These are phyloP conservation scores for Calameuta idolon DNA, from an alignment of 2,888 invertebrate genomes.

Conservation along the genomic window DNA sequence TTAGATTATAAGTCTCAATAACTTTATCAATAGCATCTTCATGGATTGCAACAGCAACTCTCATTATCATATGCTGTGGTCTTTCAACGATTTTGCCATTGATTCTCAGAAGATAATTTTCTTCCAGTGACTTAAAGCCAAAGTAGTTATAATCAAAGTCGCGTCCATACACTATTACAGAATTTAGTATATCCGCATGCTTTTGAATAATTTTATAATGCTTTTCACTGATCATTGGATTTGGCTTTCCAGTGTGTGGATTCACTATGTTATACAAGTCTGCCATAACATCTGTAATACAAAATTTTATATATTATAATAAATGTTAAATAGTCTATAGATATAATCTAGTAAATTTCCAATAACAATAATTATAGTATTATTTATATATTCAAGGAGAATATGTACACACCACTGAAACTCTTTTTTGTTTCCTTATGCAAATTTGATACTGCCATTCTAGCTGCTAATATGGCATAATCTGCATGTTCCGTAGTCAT, in stretches of 20 bases:
- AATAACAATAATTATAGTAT: background rate
- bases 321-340: background rate
- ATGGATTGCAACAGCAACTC: slow-evolving; percentile 97
- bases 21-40: slow-evolving; percentile 91
- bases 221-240: slow-evolving; percentile 89
- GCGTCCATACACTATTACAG: slow-evolving; percentile 95
- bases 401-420: slow-evolving; percentile 78
- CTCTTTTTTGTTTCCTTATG: slow-evolving; percentile 98
- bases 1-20: slow-evolving; percentile 94
- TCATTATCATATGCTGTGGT: slow-evolving; percentile 99
- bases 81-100: slow-evolving; percentile 93
- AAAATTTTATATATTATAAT: slow-evolving; percentile 48
- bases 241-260: slow-evolving; percentile 75
- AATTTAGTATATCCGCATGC: slow-evolving; percentile 89
- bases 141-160: slow-evolving; percentile 98
- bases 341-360: background rate
- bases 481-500: slow-evolving; percentile 98
- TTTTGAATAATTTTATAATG: slow-evolving; percentile 85
- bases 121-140: slow-evolving; percentile 97
- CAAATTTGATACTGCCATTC: slow-evolving; percentile 96
- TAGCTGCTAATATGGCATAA: slow-evolving; percentile 89
- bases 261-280: slow-evolving; percentile 85
- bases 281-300: slow-evolving; percentile 85
- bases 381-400: background rate
- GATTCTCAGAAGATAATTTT: slow-evolving; percentile 93